Evolutionary conservation across 2,797 vertebrate genomes (phyloP).

Genomic region (Hyperoplus immaculatus): DNA sequence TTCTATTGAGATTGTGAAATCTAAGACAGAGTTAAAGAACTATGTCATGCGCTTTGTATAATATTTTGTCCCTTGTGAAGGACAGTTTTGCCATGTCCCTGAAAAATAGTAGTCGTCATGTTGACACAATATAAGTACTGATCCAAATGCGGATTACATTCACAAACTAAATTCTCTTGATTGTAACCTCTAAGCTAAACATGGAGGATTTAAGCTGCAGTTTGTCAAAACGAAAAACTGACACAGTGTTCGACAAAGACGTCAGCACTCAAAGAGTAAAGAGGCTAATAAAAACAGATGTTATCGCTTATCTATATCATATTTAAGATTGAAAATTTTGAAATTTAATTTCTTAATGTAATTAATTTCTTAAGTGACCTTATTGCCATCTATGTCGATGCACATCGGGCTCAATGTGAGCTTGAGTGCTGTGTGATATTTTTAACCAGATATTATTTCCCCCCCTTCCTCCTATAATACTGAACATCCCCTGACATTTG

Average conservation of each 20-base stretch:
- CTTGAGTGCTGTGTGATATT: constrained; percentile 64
- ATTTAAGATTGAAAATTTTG: constrained; percentile 77
- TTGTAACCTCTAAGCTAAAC: constrained; percentile 72
- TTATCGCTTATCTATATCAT: constrained; percentile 73
- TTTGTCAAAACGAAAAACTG: constrained; percentile 83
- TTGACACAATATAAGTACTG: constrained; percentile 50
- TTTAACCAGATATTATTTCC: constrained; percentile 62
- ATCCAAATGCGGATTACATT: constrained; percentile 64
- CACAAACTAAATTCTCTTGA: constrained; percentile 70
- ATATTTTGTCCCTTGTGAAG: constrained; percentile 66
- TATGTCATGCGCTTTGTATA: constrained; percentile 56
- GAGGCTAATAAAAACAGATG: constrained; percentile 59
- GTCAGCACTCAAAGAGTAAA: constrained; percentile 73
- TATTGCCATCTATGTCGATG: constrained; percentile 74
- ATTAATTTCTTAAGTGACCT: constrained; percentile 86
- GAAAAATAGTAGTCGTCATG: constrained; percentile 42
- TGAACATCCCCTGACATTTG: constrained; percentile 76
- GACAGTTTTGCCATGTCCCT: constrained; percentile 51
- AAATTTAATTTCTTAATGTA: constrained; percentile 79
- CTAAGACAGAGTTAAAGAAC: constrained; percentile 58
- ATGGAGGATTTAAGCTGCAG: constrained; percentile 73
- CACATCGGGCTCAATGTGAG: constrained; percentile 63
- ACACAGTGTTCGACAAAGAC: constrained; percentile 59
- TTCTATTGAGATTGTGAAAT: constrained; percentile 75
- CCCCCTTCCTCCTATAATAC: constrained; percentile 53